phyloP scores from a whole-genome alignment of 2,113 vertebrate genomes.

The Seriola quinqueradiata region DNA sequence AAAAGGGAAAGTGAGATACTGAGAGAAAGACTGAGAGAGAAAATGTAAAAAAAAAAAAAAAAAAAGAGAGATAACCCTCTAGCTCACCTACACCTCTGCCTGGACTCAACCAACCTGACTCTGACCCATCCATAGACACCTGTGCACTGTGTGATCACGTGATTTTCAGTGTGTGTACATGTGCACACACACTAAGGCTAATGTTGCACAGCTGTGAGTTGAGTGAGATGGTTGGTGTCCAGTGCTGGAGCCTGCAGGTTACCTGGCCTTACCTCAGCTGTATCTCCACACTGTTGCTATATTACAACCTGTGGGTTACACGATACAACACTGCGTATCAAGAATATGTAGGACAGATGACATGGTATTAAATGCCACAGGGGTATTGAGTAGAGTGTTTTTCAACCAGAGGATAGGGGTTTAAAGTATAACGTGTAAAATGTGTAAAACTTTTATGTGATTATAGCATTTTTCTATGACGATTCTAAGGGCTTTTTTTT shows the following conservation, averaged over 20 bases:
- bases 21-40: neutral
- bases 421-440: neutral
- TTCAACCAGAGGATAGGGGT: neutral
- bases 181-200: neutral
- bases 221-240: constrained; percentile 11
- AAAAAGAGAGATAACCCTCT: constrained; percentile 38
- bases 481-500: neutral
- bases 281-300: neutral
- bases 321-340: neutral
- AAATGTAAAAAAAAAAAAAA: constrained; percentile 40
- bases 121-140: constrained; percentile 54
- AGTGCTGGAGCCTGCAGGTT: constrained; percentile 30
- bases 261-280: constrained; percentile 11
- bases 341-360: neutral
- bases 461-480: neutral
- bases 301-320: neutral
- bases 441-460: neutral
- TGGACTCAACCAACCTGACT: constrained; percentile 24
- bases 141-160: constrained; percentile 10
- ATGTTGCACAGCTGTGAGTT: neutral
- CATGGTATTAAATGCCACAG: neutral
- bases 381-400: neutral
- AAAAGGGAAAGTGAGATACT: neutral
- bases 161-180: neutral
- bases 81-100: constrained; percentile 28